Conservation (phyloP, 2,797 vertebrate genomes). For the Hippoglossus hippoglossus region DNA sequence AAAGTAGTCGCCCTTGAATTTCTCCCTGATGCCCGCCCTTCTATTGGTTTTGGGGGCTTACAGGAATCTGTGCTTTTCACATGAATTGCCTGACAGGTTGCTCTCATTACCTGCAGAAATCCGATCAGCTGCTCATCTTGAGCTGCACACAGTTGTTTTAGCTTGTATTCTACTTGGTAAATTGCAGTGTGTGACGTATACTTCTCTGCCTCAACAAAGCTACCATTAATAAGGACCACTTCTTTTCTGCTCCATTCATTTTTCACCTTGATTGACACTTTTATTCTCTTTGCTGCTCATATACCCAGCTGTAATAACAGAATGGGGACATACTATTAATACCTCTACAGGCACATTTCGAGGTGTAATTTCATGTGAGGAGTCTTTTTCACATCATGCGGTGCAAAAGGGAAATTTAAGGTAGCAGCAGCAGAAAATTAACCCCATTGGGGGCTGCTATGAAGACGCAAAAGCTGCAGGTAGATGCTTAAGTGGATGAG, state of each 20-base stretch:
- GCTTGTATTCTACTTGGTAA: constrained; percentile 20
- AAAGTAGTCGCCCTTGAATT: constrained; percentile 32
- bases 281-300: constrained; percentile 37
- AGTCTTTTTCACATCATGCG: constrained; percentile 19
- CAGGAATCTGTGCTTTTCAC: constrained; percentile 30
- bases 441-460: neutral
- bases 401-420: constrained; percentile 18
- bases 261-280: constrained; percentile 49
- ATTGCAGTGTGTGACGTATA: constrained; percentile 45
- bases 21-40: neutral
- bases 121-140: constrained; percentile 48
- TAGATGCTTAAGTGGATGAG: neutral
- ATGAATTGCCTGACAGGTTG: constrained; percentile 45
- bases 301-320: constrained; percentile 15
- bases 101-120: constrained; percentile 63
- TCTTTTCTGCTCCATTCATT: constrained; percentile 16
- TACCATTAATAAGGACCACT: constrained; percentile 47
- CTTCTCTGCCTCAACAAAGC: constrained; percentile 42
- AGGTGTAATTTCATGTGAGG: constrained; percentile 29
- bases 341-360: constrained; percentile 15
- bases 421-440: constrained; percentile 13
- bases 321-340: constrained; percentile 25
- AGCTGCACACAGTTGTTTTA: constrained; percentile 14
- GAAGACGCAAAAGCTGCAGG: constrained; percentile 18
- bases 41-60: constrained; percentile 21